A percentile compares a stretch with the other conserved stretches of the same genome.
phyloP scores from a whole-genome alignment of 2,113 vertebrate genomes.

The Sinocyclocheilus anophthalmus region DNA sequence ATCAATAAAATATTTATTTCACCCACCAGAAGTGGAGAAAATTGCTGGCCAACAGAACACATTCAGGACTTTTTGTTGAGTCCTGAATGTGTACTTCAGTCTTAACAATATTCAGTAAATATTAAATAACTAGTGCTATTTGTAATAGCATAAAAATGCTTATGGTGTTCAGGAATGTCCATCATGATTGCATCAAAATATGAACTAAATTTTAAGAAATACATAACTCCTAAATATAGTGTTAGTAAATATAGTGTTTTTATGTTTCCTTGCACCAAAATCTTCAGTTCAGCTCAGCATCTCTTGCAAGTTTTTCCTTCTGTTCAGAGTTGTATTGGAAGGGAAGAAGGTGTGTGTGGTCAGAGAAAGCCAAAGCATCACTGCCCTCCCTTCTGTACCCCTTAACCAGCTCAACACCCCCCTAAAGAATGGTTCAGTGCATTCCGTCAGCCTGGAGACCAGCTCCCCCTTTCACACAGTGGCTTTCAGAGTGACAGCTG shows the following conservation, averaged over 20 bases:
- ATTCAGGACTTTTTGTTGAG: too few species aligned
- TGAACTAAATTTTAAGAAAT: neutral
- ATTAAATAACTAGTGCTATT: neutral
- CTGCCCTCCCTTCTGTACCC: slow-evolving; percentile 55
- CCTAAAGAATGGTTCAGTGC: slow-evolving; percentile 73
- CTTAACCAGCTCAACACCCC: slow-evolving; percentile 51
- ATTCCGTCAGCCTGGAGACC: slow-evolving; percentile 81
- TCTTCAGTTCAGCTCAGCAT: slow-evolving; percentile 7
- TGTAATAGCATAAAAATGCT: neutral
- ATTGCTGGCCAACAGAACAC: too few species aligned
- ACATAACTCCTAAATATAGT: neutral
- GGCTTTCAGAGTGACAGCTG: slow-evolving; percentile 73
- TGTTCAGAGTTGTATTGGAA: neutral
- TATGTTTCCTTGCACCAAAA: neutral
- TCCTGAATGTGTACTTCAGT: neutral
- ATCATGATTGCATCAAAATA: neutral
- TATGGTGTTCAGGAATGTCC: neutral
- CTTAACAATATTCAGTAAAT: too few species aligned
- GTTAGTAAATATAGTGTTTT: neutral
- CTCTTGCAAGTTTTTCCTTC: neutral
- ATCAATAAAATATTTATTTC: too few species aligned
- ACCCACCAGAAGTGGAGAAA: too few species aligned
- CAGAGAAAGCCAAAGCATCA: slow-evolving; percentile 40
- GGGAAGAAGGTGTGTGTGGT: slow-evolving; percentile 42
- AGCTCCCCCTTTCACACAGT: slow-evolving; percentile 71